A percentile compares a stretch with the other conserved stretches of the same genome.
Evolutionary conservation across 2,888 invertebrate genomes (phyloP).

Genomic region (Ornithoptera alexandrae): DNA sequence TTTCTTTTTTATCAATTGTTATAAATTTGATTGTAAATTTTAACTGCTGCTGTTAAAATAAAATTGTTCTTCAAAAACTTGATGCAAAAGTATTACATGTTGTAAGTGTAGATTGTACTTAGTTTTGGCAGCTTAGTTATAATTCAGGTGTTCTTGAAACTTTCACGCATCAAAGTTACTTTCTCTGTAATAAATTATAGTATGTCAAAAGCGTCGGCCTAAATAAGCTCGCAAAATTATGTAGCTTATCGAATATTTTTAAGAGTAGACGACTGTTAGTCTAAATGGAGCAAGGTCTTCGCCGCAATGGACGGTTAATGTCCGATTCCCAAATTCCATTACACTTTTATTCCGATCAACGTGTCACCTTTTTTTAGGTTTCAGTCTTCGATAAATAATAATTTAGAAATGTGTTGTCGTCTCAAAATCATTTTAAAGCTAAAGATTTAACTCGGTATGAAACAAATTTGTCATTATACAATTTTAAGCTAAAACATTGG

Average conservation of each 20-base stretch:
- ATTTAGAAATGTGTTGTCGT: too few relatives aligned
- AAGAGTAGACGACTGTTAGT: not conserved
- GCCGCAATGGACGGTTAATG: slow-evolving; percentile 1
- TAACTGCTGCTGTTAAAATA: too few relatives aligned
- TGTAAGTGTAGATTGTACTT: not conserved
- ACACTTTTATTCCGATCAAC: slow-evolving; percentile 19
- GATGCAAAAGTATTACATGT: too few relatives aligned
- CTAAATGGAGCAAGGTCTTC: slow-evolving; percentile 23
- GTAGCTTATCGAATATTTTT: slow-evolving; percentile 7
- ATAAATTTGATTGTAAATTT: too few relatives aligned
- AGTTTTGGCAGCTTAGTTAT: slow-evolving; percentile 11
- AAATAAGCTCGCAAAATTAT: slow-evolving; percentile 19
- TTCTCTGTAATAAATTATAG: slow-evolving; percentile 27
- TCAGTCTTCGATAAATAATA: not conserved
- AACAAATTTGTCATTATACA: too few relatives aligned
- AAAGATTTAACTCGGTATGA: too few relatives aligned
- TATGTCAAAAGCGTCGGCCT: slow-evolving; percentile 25
- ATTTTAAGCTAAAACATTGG: too few relatives aligned
- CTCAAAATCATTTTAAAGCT: too few relatives aligned
- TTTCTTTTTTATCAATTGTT: too few relatives aligned
- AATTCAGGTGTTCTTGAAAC: slow-evolving; percentile 24
- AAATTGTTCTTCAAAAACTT: too few relatives aligned
- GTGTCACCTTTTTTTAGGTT: slow-evolving; percentile 20
- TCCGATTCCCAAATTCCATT: slow-evolving; percentile 6
- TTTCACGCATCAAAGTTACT: slow-evolving; percentile 26